These are phyloP conservation scores for Lepas anatifera DNA, from an alignment of 2,888 invertebrate species.

Conservation along the genomic window DNA sequence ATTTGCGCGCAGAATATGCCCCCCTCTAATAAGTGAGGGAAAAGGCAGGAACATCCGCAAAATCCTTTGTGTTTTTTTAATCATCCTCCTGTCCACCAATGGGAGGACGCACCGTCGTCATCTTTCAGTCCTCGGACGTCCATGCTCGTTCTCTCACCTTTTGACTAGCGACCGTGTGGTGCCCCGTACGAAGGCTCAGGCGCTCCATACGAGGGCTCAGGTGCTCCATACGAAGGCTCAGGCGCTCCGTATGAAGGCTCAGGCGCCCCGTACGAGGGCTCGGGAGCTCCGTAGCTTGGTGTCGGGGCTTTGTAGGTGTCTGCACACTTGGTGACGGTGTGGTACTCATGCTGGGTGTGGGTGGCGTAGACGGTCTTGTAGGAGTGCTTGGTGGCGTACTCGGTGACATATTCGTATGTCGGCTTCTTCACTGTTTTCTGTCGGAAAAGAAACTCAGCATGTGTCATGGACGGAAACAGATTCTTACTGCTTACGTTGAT, in stretches of 20 bases:
- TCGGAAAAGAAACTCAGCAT: not conserved
- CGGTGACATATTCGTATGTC: slow-evolving; percentile 22
- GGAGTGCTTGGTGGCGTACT: slow-evolving; percentile 24
- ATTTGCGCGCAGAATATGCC: no score
- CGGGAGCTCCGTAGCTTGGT: not conserved
- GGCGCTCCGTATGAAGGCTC: not conserved
- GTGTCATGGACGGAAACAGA: no score
- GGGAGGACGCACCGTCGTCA: no score
- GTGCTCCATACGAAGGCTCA: not conserved
- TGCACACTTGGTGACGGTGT: slow-evolving; percentile 19
- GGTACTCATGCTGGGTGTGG: slow-evolving; percentile 21
- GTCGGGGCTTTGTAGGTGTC: no score
- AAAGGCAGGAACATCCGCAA: no score
- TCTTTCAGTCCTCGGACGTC: no score
- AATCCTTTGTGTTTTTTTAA: no score
- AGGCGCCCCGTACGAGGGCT: not conserved
- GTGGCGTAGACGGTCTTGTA: slow-evolving; percentile 24
- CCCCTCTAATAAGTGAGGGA: no score
- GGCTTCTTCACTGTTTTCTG: slow-evolving; percentile 15
- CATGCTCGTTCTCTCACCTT: no score
- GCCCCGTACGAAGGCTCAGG: not conserved
- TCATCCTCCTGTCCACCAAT: no score
- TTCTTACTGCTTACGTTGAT: no score
- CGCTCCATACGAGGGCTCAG: not conserved
- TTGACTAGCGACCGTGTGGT: no score